These are phyloP conservation scores for Chrysolina haemoptera DNA, from an alignment of 2,888 invertebrate species.

Conservation along the genomic window DNA sequence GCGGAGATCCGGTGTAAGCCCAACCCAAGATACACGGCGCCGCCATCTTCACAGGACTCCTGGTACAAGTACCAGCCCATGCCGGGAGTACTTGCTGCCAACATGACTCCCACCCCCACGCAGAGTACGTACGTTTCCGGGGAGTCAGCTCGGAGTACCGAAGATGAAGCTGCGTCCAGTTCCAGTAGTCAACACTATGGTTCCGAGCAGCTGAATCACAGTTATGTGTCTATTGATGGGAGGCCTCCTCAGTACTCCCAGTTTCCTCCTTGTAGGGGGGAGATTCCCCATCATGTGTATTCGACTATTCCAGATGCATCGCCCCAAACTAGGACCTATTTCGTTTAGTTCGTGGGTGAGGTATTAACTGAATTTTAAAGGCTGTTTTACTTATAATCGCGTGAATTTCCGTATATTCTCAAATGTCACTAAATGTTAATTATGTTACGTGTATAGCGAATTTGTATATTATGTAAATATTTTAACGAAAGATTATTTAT, in stretches of 20 bases:
- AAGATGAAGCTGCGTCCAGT: slow-evolving; percentile 73
- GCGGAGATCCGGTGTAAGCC: slow-evolving; percentile 75
- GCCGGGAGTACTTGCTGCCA: slow-evolving; percentile 73
- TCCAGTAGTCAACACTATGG: slow-evolving; percentile 76
- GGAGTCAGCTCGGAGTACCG: slow-evolving; percentile 70
- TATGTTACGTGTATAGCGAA: slow-evolving; percentile 54
- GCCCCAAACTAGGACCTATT: slow-evolving; percentile 68
- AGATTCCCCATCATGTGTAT: slow-evolving; percentile 68
- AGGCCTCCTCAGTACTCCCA: slow-evolving; percentile 66
- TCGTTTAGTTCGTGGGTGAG: slow-evolving; percentile 62
- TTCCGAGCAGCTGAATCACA: slow-evolving; percentile 78
- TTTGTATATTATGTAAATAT: slow-evolving; percentile 64
- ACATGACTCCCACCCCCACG: slow-evolving; percentile 74
- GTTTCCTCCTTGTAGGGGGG: slow-evolving; percentile 55
- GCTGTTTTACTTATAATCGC: slow-evolving; percentile 61
- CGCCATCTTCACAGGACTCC: slow-evolving; percentile 80
- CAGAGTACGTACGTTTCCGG: slow-evolving; percentile 76
- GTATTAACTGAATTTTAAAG: slow-evolving; percentile 55
- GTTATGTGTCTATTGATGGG: slow-evolving; percentile 79
- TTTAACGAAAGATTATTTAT: slow-evolving; percentile 58
- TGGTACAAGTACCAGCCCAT: slow-evolving; percentile 81
- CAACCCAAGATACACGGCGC: slow-evolving; percentile 78
- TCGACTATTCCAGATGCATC: slow-evolving; percentile 69
- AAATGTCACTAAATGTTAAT: slow-evolving; percentile 55
- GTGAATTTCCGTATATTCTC: slow-evolving; percentile 52